A percentile compares a stretch with the other conserved stretches of the same genome.
phyloP scores from a whole-genome alignment of 2,797 vertebrate species.

The Bryconaethiops microstoma region DNA sequence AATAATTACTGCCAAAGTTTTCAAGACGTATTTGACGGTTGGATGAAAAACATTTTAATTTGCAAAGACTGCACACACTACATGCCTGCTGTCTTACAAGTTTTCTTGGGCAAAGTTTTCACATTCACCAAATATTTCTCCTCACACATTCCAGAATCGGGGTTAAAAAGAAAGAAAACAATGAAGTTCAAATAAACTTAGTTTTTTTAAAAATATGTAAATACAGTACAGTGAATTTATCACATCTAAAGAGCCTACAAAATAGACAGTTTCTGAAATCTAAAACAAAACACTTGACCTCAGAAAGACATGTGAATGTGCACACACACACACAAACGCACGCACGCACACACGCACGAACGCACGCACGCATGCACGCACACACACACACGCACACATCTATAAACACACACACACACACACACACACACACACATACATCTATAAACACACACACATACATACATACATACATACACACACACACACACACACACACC shows the following conservation, averaged over 20 bases:
- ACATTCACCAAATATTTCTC: background rate
- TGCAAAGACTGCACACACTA: background rate
- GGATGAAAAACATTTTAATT: background rate
- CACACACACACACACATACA: too few relatives aligned
- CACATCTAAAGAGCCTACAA: background rate
- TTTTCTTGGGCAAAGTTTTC: background rate
- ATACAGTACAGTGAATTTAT: background rate
- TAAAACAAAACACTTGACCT: background rate
- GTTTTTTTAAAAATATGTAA: background rate
- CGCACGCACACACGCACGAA: too few relatives aligned
- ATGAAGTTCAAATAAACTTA: too few relatives aligned
- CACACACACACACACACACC: too few relatives aligned
- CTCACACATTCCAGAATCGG: background rate
- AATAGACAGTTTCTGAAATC: background rate
- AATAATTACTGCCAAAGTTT: constrained; percentile 10
- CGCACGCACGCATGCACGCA: too few relatives aligned
- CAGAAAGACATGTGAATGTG: too few relatives aligned
- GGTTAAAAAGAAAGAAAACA: too few relatives aligned
- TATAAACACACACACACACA: too few relatives aligned
- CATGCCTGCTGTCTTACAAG: background rate
- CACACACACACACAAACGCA: too few relatives aligned
- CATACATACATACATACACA: too few relatives aligned
- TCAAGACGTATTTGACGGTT: background rate
- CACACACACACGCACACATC: too few relatives aligned
- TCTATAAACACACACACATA: too few relatives aligned